phyloP scores from a whole-genome alignment of 2,888 invertebrate species.

The Platerodrilus igneus region DNA sequence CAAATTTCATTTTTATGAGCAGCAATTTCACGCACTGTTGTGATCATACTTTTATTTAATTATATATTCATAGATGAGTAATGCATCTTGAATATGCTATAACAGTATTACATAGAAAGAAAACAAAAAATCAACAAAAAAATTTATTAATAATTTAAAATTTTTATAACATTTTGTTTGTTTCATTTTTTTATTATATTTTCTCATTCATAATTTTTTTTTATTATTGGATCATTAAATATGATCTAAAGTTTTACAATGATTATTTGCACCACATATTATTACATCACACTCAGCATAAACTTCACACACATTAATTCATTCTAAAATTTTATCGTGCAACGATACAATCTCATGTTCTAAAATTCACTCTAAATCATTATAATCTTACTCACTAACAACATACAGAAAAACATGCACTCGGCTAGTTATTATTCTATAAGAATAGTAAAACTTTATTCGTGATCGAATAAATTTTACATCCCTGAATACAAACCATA shows the following conservation, averaged over 20 bases:
- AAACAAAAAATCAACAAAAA: conserved; percentile 9
- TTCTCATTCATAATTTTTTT: conserved; percentile 27
- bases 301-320: conserved; percentile 29
- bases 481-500: conserved; percentile 29
- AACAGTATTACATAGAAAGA: conserved; percentile 1
- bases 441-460: conserved; percentile 38
- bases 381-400: conserved; percentile 17
- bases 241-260: conserved; percentile 30
- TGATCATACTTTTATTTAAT: too few species aligned
- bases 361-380: conserved; percentile 13
- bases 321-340: conserved; percentile 26
- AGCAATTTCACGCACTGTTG: too few species aligned
- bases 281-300: conserved; percentile 30
- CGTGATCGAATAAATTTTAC: conserved; percentile 33
- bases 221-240: conserved; percentile 35
- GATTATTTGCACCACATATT: conserved; percentile 24
- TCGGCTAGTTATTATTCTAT: conserved; percentile 39
- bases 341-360: conserved; percentile 13
- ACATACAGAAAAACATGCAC: conserved; percentile 31
- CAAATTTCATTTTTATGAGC: too few species aligned
- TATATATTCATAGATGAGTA: background rate
- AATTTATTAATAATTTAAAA: conserved; percentile 16
- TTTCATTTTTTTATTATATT: conserved; percentile 40
- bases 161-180: conserved; percentile 24
- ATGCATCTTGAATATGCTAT: conserved; percentile 1